Percentiles rank a stretch among this genome's conserved stretches.
Evolutionary conservation across 2,888 invertebrate species (phyloP).

Genomic region (Synanthedon vespiformis): DNA sequence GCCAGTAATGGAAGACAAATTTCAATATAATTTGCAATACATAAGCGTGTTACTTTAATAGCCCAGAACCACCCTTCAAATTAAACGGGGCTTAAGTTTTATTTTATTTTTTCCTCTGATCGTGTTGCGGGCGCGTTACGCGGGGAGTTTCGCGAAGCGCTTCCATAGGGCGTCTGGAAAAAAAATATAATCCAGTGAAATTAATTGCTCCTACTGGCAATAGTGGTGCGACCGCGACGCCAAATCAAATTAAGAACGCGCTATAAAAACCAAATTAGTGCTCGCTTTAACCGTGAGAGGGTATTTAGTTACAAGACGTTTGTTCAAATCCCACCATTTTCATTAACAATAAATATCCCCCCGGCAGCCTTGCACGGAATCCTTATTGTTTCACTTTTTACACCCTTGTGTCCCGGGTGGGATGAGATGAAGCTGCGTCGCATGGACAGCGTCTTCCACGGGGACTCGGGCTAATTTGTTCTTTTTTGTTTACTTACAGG

Average conservation of each 20-base stretch:
- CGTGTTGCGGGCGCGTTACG: slow-evolving; percentile 42
- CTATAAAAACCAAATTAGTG: slow-evolving; percentile 73
- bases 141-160: slow-evolving; percentile 25
- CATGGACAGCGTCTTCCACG: slow-evolving; percentile 49
- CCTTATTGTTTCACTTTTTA: slow-evolving; percentile 71
- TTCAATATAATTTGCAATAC: slow-evolving; percentile 73
- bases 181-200: slow-evolving; percentile 70
- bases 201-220: slow-evolving; percentile 69
- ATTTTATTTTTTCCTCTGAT: slow-evolving; percentile 68
- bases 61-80: slow-evolving; percentile 72
- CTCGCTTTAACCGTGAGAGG: slow-evolving; percentile 70
- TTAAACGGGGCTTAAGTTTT: slow-evolving; percentile 72
- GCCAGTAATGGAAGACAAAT: slow-evolving; percentile 71
- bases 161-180: slow-evolving; percentile 26
- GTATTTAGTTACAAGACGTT: slow-evolving; percentile 72
- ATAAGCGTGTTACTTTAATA: slow-evolving; percentile 73
- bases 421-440: slow-evolving; percentile 21
- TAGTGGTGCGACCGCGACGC: slow-evolving; percentile 67
- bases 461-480: slow-evolving; percentile 59
- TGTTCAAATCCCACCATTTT: slow-evolving; percentile 70
- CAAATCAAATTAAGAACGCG: slow-evolving; percentile 71
- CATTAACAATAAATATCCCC: slow-evolving; percentile 72
- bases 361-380: slow-evolving; percentile 57
- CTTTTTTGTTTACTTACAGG: slow-evolving; percentile 64
- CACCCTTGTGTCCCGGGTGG: slow-evolving; percentile 66